Evolutionary conservation across 2,888 invertebrate genomes (phyloP).

Genomic region (Drosophila lutescens): DNA sequence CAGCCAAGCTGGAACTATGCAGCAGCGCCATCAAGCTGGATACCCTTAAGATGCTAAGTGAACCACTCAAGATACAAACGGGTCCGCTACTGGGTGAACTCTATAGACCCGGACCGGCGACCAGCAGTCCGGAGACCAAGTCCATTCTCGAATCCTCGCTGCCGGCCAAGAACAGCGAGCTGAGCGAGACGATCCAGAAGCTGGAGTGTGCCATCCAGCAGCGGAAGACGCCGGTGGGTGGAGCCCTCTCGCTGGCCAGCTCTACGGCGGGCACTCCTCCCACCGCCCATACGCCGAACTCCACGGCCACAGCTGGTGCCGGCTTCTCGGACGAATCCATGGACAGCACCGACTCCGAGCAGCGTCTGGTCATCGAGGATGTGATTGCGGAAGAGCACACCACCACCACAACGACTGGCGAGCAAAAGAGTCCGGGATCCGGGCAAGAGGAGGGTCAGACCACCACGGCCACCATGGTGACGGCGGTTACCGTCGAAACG

Average conservation of each 20-base stretch:
- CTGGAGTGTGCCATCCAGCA: slow-evolving; percentile 84
- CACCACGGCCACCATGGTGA: not conserved
- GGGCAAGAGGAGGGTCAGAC: slow-evolving; percentile 29
- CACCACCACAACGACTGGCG: slow-evolving; percentile 56
- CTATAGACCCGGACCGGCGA: slow-evolving; percentile 53
- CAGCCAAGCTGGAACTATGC: slow-evolving; percentile 17
- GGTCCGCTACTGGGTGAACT: slow-evolving; percentile 60
- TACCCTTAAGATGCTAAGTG: slow-evolving; percentile 57
- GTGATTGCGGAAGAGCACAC: slow-evolving; percentile 81
- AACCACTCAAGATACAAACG: slow-evolving; percentile 81
- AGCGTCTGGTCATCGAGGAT: slow-evolving; percentile 86
- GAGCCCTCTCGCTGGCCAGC: slow-evolving; percentile 51
- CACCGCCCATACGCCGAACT: slow-evolving; percentile 54
- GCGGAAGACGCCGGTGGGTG: slow-evolving; percentile 79
- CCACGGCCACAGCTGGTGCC: slow-evolving; percentile 39
- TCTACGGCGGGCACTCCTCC: slow-evolving; percentile 66
- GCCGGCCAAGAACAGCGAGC: slow-evolving; percentile 86
- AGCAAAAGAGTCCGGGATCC: slow-evolving; percentile 71
- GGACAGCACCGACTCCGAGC: slow-evolving; percentile 88
- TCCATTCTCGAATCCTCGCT: slow-evolving; percentile 82
- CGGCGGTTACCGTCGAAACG: slow-evolving; percentile 7
- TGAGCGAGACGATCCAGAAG: slow-evolving; percentile 88
- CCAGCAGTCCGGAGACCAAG: slow-evolving; percentile 81
- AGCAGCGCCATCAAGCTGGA: slow-evolving; percentile 43
- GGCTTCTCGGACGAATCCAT: slow-evolving; percentile 86